Evolutionary conservation across 2,797 vertebrate genomes (phyloP), one percentile per base, ranked within the genome.

Genomic region (Ptychobarbus kaznakovi): DNA sequence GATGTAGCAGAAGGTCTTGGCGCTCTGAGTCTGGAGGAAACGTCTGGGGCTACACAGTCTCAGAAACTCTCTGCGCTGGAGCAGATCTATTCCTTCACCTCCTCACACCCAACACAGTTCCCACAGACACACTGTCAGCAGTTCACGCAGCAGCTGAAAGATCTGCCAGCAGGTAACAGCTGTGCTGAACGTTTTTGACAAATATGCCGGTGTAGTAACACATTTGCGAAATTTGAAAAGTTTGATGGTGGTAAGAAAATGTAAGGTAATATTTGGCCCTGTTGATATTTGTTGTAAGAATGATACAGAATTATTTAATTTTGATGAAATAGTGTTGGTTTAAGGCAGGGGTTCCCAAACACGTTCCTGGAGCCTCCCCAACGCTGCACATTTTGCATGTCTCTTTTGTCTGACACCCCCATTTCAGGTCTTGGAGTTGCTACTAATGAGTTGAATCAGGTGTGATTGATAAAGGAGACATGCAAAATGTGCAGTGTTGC

Each of bases 31-130:
- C 89, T 99, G 12, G 88, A 92, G 18, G 95, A 95, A 6, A 70
- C 74, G 20, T n/a, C 73, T 38, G 63, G 58, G 12, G 72, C 46
- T 28, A 75, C 56, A 5, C 84, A 56, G 74, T 22, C 75, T 2
- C 92, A 90, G 68, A 92, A 87, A 73, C 89, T 97, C 12, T 40
- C 73, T 0, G 86, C 90, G 32, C 92, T 98, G 9, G 94, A 97
- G 91, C 82, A 68, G 10, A 91, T 97, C 46, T 98, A 97, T 78
- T 89, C 92, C 61, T 99, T 99, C 89, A 88, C 94, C 28, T 74
- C 90, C 0, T 56, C 87, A 0, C 94, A 92, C 4, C 81, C 93
- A 15, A 87, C 90, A 0, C 40, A 75, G 42, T 97, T 96, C 86
- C 96, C 95, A 8, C 35, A 93, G 3, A 87, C 77, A 0, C 94